Evolutionary conservation across 2,888 invertebrate genomes (phyloP).

Genomic region (Melanotus villosus): DNA sequence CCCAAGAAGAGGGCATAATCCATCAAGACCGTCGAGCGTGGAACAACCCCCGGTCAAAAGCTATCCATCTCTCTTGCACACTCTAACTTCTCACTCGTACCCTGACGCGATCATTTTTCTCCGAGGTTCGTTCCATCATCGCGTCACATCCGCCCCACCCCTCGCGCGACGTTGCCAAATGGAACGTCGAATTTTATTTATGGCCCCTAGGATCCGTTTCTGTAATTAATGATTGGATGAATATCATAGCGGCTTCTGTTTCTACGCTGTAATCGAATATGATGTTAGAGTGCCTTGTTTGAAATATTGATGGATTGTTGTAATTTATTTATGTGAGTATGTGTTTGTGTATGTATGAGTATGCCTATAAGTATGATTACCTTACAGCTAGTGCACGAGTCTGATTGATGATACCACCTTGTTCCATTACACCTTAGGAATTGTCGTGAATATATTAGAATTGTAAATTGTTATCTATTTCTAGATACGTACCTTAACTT

Average conservation of each 20-base stretch:
- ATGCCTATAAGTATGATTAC: conserved; percentile 52
- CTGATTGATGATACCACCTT: conserved; percentile 53
- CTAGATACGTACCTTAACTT: conserved; percentile 15
- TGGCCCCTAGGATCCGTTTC: conserved; percentile 68
- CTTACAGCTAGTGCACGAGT: conserved; percentile 52
- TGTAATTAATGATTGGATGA: conserved; percentile 69
- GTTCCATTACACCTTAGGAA: conserved; percentile 54
- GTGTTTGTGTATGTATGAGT: conserved; percentile 53
- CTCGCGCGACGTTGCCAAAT: conserved; percentile 71
- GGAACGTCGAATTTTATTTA: conserved; percentile 70
- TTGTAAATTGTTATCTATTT: conserved; percentile 45
- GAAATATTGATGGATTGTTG: conserved; percentile 55
- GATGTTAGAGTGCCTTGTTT: conserved; percentile 54
- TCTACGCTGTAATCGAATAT: conserved; percentile 58
- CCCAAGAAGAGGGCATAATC: conserved; percentile 69
- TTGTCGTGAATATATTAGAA: conserved; percentile 52
- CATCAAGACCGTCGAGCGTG: conserved; percentile 67
- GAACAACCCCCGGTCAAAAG: conserved; percentile 72
- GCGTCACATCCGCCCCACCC: conserved; percentile 78
- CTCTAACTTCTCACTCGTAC: conserved; percentile 66
- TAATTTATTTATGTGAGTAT: conserved; percentile 53
- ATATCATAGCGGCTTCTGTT: conserved; percentile 65
- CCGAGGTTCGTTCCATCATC: conserved; percentile 81
- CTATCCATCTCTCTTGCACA: conserved; percentile 75
- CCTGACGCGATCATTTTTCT: conserved; percentile 80